Evolutionary conservation across 2,797 vertebrate genomes (phyloP).

Genomic region (Myotis planiceps): DNA sequence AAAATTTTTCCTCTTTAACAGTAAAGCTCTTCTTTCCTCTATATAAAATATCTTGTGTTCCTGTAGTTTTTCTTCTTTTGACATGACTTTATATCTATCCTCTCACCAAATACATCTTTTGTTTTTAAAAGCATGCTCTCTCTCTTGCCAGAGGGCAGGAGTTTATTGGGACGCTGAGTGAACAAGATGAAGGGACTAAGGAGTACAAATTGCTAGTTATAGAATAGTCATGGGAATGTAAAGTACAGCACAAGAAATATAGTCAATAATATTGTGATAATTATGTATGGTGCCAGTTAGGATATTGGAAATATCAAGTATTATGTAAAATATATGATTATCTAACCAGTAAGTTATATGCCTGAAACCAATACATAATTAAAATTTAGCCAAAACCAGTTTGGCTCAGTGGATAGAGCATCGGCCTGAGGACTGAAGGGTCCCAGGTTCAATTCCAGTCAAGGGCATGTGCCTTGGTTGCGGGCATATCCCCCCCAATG

Average conservation of each 20-base stretch:
- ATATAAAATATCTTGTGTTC: constrained; percentile 12
- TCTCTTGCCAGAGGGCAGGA: background rate
- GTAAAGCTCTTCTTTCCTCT: background rate
- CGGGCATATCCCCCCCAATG: too few species aligned
- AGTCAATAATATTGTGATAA: background rate
- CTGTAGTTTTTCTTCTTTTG: background rate
- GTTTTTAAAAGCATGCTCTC: background rate
- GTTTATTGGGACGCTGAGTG: background rate
- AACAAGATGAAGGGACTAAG: background rate
- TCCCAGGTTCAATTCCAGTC: too few species aligned
- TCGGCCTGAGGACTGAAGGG: too few species aligned
- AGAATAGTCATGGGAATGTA: background rate
- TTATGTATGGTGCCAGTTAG: background rate
- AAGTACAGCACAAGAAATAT: background rate
- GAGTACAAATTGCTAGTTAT: background rate
- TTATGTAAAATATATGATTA: background rate
- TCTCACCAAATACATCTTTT: background rate
- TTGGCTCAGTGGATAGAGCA: too few species aligned
- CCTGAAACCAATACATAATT: background rate
- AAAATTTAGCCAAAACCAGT: background rate
- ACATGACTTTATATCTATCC: background rate
- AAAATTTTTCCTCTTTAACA: background rate
- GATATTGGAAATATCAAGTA: background rate
- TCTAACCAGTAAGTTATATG: background rate
- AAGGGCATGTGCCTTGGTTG: too few species aligned